Evolutionary conservation across 2,888 invertebrate species (phyloP).

Genomic region (Eupithecia pulchellata): DNA sequence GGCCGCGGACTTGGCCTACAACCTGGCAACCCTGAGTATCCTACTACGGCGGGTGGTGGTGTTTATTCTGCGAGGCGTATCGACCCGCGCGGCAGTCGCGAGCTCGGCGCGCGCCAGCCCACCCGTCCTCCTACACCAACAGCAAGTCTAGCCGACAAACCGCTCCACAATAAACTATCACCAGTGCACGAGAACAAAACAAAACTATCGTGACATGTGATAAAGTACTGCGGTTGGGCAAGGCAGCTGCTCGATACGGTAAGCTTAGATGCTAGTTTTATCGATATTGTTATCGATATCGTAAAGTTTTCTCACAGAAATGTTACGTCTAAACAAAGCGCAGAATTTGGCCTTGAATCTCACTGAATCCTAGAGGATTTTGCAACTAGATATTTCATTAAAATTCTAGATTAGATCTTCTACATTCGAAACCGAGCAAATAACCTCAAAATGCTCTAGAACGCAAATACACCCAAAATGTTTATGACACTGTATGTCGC

Average conservation of each 20-base stretch:
- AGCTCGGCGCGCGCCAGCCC: slow-evolving; percentile 58
- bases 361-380: background rate
- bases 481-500: background rate
- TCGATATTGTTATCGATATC: slow-evolving; percentile 41
- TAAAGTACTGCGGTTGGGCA: slow-evolving; percentile 59
- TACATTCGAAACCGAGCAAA: background rate
- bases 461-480: background rate
- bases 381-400: background rate
- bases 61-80: slow-evolving; percentile 84
- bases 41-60: slow-evolving; percentile 56
- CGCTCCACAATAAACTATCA: slow-evolving; percentile 58
- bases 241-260: slow-evolving; percentile 75
- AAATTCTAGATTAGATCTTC: background rate
- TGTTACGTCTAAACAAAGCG: slow-evolving; percentile 37
- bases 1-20: background rate
- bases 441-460: background rate
- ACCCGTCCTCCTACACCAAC: slow-evolving; percentile 60
- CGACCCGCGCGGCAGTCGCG: slow-evolving; percentile 78
- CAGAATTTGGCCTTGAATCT: slow-evolving; percentile 23
- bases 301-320: slow-evolving; percentile 51
- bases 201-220: slow-evolving; percentile 66
- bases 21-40: slow-evolving; percentile 8
- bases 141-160: slow-evolving; percentile 66
- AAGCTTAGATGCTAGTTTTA: slow-evolving; percentile 50
- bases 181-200: slow-evolving; percentile 47